A percentile compares a stretch with the other conserved stretches of the same genome.
These are phyloP conservation scores for Agrotis puta DNA, from an alignment of 2,888 invertebrate genomes.

Conservation along the genomic window DNA sequence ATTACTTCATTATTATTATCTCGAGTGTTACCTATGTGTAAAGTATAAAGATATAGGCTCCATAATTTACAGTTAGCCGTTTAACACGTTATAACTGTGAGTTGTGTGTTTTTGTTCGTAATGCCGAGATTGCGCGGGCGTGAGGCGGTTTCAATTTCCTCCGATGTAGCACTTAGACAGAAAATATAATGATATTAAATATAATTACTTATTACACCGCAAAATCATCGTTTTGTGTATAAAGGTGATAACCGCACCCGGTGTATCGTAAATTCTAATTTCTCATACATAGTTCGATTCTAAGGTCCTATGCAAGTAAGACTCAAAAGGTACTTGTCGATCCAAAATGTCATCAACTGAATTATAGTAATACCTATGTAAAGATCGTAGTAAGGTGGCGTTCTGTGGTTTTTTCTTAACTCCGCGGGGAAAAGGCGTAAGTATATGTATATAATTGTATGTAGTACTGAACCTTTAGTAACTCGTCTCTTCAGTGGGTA, in stretches of 20 bases:
- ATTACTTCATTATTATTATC: too few species aligned
- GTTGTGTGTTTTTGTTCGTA: conserved; percentile 34
- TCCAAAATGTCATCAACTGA: too few species aligned
- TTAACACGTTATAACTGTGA: conserved; percentile 37
- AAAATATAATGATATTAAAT: background rate
- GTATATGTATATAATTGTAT: too few species aligned
- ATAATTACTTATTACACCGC: background rate
- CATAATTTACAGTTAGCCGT: conserved; percentile 35
- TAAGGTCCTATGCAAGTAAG: too few species aligned
- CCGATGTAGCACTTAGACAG: background rate
- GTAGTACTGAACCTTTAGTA: too few species aligned
- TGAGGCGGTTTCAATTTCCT: conserved; percentile 9
- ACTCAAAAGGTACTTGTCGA: too few species aligned
- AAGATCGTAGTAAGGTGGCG: too few species aligned
- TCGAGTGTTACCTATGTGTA: background rate
- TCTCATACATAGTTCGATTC: too few species aligned
- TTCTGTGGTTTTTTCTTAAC: too few species aligned
- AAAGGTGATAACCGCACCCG: background rate
- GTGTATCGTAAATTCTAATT: background rate
- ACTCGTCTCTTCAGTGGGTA: too few species aligned
- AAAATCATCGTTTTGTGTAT: background rate
- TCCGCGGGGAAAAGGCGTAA: too few species aligned
- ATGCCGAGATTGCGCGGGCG: conserved; percentile 11
- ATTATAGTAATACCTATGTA: too few species aligned
- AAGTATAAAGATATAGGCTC: conserved; percentile 19